These are phyloP conservation scores for Peromyscus maniculatus DNA, from an alignment of 2,113 vertebrate genomes.

Conservation along the genomic window DNA sequence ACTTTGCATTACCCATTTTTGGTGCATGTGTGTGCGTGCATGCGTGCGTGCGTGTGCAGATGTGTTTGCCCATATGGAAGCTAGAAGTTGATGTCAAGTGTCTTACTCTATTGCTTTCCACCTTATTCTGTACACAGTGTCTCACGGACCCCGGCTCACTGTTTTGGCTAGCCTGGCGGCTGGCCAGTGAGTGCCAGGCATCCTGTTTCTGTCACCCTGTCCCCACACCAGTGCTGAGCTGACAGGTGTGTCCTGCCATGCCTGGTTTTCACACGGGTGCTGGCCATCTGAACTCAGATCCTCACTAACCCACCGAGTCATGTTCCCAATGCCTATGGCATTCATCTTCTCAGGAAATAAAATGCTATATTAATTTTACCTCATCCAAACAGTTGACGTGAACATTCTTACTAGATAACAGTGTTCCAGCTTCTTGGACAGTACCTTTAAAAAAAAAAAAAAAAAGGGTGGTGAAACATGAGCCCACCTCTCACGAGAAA, in stretches of 20 bases:
- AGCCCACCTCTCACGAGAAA: conserved; percentile 31
- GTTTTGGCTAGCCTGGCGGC: background rate
- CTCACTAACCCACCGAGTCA: background rate
- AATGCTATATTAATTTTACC: conserved; percentile 87
- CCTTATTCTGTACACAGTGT: background rate
- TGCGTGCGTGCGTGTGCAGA: background rate
- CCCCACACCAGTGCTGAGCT: background rate
- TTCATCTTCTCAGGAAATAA: conserved; percentile 3
- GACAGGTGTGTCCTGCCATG: too few species aligned
- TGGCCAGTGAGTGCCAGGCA: too few species aligned
- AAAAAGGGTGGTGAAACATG: conserved; percentile 17
- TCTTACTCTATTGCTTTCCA: background rate
- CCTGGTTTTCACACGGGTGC: background rate
- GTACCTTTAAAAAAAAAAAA: conserved; percentile 89
- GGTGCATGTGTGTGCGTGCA: background rate
- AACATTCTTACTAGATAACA: conserved; percentile 96
- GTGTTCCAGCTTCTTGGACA: conserved; percentile 93
- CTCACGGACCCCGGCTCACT: background rate
- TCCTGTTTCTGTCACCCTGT: background rate
- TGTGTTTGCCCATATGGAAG: background rate
- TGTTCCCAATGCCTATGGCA: background rate
- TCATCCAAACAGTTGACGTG: conserved; percentile 98
- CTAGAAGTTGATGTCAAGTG: background rate
- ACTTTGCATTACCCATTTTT: background rate
- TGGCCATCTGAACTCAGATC: background rate